A percentile compares a stretch with the other conserved stretches of the same genome.
These are phyloP conservation scores for Hystrix cristata DNA, from an alignment of 2,113 vertebrate species.

Conservation along the genomic window DNA sequence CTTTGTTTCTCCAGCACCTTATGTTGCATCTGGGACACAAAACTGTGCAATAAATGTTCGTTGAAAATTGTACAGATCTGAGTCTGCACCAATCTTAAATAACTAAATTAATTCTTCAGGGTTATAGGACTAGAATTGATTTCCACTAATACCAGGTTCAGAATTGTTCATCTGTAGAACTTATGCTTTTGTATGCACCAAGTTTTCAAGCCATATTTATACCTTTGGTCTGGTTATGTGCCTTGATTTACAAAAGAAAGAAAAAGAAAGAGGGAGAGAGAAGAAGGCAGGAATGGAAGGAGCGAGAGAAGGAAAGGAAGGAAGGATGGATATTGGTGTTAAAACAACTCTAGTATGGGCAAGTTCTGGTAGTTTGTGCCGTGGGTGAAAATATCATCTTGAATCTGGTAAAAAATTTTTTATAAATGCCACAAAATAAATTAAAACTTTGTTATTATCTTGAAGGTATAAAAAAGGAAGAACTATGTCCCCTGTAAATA, in stretches of 20 bases:
- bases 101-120: background rate
- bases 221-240: background rate
- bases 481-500: background rate
- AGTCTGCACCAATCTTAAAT: background rate
- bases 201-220: background rate
- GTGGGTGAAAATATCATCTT: conserved; percentile 14
- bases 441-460: conserved; percentile 37
- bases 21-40: background rate
- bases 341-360: background rate
- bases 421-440: conserved; percentile 45
- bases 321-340: background rate
- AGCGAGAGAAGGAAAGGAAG: background rate
- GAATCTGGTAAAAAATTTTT: conserved; percentile 8
- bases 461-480: background rate
- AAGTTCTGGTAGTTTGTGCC: background rate
- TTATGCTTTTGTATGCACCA: background rate
- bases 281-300: background rate
- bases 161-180: background rate
- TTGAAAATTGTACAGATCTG: background rate
- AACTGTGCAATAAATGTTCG: background rate
- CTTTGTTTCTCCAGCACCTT: background rate
- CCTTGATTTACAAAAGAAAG: background rate
- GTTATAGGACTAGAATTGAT: background rate
- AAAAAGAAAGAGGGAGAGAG: background rate
- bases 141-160: background rate